phyloP scores from a whole-genome alignment of 2,797 vertebrate genomes.

The Phrynocephalus forsythii region DNA sequence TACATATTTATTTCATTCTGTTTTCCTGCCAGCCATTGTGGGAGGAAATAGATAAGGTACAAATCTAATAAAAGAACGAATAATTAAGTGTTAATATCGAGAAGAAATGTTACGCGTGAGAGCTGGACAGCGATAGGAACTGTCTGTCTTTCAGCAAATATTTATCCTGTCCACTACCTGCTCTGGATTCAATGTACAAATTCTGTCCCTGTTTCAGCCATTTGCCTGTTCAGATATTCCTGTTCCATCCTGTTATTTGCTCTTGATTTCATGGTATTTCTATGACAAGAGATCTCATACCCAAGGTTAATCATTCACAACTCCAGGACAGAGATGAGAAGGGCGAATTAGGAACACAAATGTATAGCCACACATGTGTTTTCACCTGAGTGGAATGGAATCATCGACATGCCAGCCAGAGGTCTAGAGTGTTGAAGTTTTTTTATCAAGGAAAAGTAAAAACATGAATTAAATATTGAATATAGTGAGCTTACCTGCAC shows the following conservation, averaged over 20 bases:
- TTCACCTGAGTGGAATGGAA: not conserved
- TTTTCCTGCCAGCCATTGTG: not conserved
- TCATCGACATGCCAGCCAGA: not conserved
- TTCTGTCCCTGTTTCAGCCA: not conserved
- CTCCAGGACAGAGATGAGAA: not conserved
- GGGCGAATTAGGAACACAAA: not conserved
- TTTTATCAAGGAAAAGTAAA: too few species aligned
- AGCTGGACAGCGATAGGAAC: not conserved
- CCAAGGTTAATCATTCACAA: conserved; percentile 31
- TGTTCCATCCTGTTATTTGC: conserved; percentile 7
- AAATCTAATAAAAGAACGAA: too few species aligned
- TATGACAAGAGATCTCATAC: not conserved
- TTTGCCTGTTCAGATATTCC: conserved; percentile 7
- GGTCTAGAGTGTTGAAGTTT: not conserved
- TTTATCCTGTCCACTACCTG: not conserved
- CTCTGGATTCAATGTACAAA: not conserved
- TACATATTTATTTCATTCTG: not conserved
- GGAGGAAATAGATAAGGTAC: too few species aligned
- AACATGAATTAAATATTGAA: too few species aligned
- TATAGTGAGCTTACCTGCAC: too few species aligned
- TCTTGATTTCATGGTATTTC: conserved; percentile 17
- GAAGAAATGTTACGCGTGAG: not conserved
- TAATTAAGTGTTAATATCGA: not conserved
- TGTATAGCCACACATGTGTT: not conserved
- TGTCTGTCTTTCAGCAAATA: not conserved